phyloP scores from a whole-genome alignment of 2,113 vertebrate genomes.

The Peromyscus maniculatus region DNA sequence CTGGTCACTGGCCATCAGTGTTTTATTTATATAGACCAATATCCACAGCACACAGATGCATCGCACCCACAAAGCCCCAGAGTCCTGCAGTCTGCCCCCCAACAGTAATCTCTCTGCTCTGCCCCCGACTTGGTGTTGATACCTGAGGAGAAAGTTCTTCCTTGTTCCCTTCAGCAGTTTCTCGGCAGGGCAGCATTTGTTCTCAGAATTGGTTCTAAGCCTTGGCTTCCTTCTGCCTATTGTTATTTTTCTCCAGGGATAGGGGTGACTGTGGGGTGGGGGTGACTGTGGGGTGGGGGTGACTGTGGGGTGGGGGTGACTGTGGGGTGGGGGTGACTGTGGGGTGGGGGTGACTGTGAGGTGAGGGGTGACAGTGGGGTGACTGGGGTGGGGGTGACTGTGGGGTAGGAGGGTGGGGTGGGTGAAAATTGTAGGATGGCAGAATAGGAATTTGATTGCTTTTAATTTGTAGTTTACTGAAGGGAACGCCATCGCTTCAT shows the following conservation, averaged over 20 bases:
- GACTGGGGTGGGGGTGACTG: neutral
- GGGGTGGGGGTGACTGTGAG: neutral
- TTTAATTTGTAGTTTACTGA: constrained; percentile 59
- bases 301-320: neutral
- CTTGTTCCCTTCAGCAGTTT: constrained; percentile 27
- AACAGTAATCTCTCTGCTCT: no score
- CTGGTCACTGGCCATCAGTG: no score
- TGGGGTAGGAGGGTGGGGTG: neutral
- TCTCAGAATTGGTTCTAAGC: neutral
- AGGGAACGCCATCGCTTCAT: neutral
- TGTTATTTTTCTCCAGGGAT: neutral
- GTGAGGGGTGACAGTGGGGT: neutral
- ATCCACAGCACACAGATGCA: neutral
- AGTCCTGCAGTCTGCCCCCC: no score
- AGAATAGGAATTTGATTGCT: constrained; percentile 20
- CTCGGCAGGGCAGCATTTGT: constrained; percentile 21
- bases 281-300: neutral
- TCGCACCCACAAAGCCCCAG: neutral
- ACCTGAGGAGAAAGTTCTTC: neutral
- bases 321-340: neutral
- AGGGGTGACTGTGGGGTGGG: neutral
- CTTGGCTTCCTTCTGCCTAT: neutral
- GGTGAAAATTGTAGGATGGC: neutral
- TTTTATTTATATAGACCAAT: no score
- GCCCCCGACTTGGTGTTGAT: neutral